Base-by-base conservation (phyloP, 2,797 vertebrate genomes). In the Gymnoscopelus microlampas region DNA sequence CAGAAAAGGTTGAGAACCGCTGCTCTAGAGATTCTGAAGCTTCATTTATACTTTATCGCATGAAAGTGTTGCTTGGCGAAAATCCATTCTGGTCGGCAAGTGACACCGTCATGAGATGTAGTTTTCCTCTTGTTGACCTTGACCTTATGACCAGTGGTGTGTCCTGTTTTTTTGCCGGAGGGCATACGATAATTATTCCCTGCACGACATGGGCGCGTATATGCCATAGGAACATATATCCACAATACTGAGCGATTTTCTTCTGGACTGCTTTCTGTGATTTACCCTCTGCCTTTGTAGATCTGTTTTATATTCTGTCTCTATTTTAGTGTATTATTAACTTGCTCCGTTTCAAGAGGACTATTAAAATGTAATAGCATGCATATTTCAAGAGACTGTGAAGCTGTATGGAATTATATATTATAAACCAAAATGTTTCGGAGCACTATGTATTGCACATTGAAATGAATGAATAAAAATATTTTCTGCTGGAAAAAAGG, bases 401-500 rank as follows among this genome's bases (percentile, higher is more conserved):
- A 44, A 10, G 39, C 39, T 7, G 39, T 72, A 76, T 76, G 58
- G 71, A 53, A 68, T 70, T 55, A 71, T 0, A 81, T 78, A 61
- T 80, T 77, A 44, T 44, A 44, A 68, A 76, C 74, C n/a, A 76
- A n/a, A 63, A 66, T 70, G 53, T 48, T 77, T 71, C 49, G 13
- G 23, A 66, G 60, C 50, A 68, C 11, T 54, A 61, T 78, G 77
- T 83, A 48, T 44, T 19, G 53, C n/a, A 49, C 9, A 51, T 4
- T 58, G 60, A 53, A 68, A 71, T 60, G 11, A 72, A 47, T 19
- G 74, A 87, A 86, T 88, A 82, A 86, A 86, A 86, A 26, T 73
- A 83, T 82, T 84, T 88, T 85, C 66, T 79, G 77, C 72, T 65
- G 63, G 74, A 60, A 65, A 6, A 6, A 44, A 35, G 5, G 5